Evolutionary conservation across 1,140 invertebrate genomes (phyloP), one percentile per base, ranked within the genome.

Genomic region (Charaxes varanes): DNA sequence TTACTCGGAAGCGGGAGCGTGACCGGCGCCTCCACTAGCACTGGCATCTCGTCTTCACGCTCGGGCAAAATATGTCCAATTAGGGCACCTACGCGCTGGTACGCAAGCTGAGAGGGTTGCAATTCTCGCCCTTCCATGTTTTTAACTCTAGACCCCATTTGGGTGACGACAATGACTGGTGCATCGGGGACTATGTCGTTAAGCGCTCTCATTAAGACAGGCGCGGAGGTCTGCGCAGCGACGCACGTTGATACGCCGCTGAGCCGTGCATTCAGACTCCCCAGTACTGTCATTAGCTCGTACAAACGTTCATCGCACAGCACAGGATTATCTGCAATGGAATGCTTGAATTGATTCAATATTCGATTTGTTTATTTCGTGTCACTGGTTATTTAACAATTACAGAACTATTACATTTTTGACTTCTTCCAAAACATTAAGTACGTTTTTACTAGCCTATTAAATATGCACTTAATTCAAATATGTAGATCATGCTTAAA

Each of bases 271-370:
- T 92, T 90, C 60, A 91, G 87, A 7, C 86, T 88, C 59, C 90
- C 88, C 74, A 92, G 86, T 27, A 88, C 77, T 0, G 87, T 87
- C 22, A 88, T 88, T 34, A 92, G 74, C 70, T 92, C 90, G 28
- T 88, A 88, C 16, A 92, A 64, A 6, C 86, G 86, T 14, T 88
- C 88, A 56, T 91, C 90, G 63, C 92, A 93, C 44, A 92, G 64
- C 34, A 92, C 89, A 27, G 91, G 91, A 79, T 93, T 93, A 71
- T 91, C 92, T 93, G 83, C 1, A 86, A 86, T 33, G 41, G 5
- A 32, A 32, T 16, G 23, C 19, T n/a, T n/a, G 18, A 27, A 41
- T 16, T 31, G 6, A 41, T n/a, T n/a, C n/a, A n/a, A n/a, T n/a
- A n/a, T n/a, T n/a, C n/a, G n/a, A n/a, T n/a, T n/a, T n/a, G n/a